phyloP scores from a whole-genome alignment of 2,113 vertebrate genomes.

The Melanerpes formicivorus region DNA sequence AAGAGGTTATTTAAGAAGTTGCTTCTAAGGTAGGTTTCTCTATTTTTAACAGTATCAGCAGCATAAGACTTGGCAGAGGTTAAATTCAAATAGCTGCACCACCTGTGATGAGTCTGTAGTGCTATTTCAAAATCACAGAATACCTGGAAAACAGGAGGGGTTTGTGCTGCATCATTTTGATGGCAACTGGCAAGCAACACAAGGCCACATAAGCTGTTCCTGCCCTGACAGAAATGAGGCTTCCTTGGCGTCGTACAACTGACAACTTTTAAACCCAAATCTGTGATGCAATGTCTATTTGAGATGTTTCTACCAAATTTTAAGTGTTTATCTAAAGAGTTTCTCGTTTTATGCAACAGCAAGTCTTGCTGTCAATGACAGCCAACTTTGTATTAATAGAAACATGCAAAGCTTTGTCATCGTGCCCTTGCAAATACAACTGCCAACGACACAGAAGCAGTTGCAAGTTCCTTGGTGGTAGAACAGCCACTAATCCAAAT shows the following conservation, averaged over 20 bases:
- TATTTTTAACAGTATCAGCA: neutral
- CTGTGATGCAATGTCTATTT: neutral
- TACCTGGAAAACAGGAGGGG: conserved; percentile 44
- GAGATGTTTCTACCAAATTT: neutral
- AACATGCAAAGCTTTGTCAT: conserved; percentile 35
- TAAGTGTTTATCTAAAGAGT: neutral
- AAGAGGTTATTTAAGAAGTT: neutral
- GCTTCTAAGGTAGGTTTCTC: neutral
- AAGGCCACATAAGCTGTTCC: neutral
- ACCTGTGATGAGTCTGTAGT: neutral
- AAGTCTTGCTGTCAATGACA: neutral
- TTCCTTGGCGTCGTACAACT: neutral
- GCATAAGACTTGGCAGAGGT: neutral
- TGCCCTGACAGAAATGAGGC: neutral
- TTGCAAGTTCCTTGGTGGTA: neutral
- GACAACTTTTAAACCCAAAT: neutral
- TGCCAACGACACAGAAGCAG: neutral
- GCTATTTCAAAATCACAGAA: conserved; percentile 33
- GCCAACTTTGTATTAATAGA: conserved; percentile 21
- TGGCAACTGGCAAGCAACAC: neutral
- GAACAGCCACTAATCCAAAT: neutral
- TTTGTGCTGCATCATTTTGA: conserved; percentile 60
- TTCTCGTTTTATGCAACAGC: neutral
- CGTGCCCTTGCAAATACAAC: neutral
- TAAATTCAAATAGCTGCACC: neutral